Base-by-base conservation (phyloP, 2,888 invertebrate genomes). In the Platerodrilus igneus region DNA sequence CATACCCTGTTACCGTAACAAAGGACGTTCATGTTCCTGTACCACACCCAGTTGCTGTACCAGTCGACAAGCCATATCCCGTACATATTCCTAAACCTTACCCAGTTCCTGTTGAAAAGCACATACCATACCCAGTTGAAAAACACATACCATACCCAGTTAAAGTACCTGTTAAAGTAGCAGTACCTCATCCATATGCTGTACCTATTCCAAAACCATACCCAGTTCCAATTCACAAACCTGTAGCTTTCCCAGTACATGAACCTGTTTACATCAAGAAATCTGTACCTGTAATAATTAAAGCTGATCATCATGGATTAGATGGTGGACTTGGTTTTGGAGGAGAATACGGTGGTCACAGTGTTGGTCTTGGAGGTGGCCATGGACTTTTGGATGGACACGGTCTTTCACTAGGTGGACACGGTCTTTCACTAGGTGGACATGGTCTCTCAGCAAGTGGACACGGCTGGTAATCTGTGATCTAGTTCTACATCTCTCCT, bases 71-170 rank as follows among this genome's bases (percentile, higher is more conserved):
- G 46, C 70, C 71, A 6, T 67, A 67, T 47, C 64, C 70, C 25
- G 65, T 66, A 13, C 59, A 58, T 43, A 64, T 77, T 1, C 72
- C 72, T 2, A 70, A 71, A 15, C 75, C 76, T 1, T 60, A 63
- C 42, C 63, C 65, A 43, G 73, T 76, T 0, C 63, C 71, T 1
- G 72, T 77, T 0, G 74, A 74, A 39, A 67, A 72, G 36, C 73
- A 73, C 2, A 71, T 75, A 25, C 71, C 75, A 2, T 70, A 71
- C 20, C 74, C 71, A 2, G 75, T 77, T 2, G 69, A 75, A 2
- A 75, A 74, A 45, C 74, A 73, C 0, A 74, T 76, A 1, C 76
- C 64, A 18, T 41, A 45, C 8, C 67, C 59, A 47, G 66, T 64
- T 17, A 57, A 63, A 64, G 69, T 72, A 30, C 69, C 70, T 49